Base-by-base conservation (phyloP, 2,888 invertebrate genomes). In the Aelia acuminata region DNA sequence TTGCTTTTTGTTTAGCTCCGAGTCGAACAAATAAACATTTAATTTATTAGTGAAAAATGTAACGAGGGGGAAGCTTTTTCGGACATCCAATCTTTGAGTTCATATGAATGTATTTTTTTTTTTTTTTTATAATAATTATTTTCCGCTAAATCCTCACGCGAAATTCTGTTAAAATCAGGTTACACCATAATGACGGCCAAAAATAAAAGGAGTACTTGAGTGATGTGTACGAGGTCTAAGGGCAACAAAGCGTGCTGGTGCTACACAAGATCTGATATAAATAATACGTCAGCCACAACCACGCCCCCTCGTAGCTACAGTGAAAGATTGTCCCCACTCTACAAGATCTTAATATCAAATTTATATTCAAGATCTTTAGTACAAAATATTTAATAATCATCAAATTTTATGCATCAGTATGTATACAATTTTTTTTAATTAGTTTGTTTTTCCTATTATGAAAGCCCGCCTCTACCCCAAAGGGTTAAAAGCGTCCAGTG, bases 131-230 rank as follows among this genome's bases (percentile, higher is more conserved):
- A 70, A 70, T 70, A 35, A 70, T 35, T 31, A 35, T 20, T 35
- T 35, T 3, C 18, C 8, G 18, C 18, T 35, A 70, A 35, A 18
- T 18, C 18, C 15, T 70, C 63, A 70, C 31, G 63, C 63, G 63
- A 70, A 70, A 35, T 70, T 1, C 63, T 35, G 31, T 70, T 18
- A 35, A 15, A 63, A 31, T 63, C 63, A 18, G 63, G 7, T 35
- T 35, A 5, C 13, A 22, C 5, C 35, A 70, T 70, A 70, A 70
- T 70, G 18, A 70, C 31, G 35, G 15, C 35, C 18, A 35, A 70
- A 70, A 70, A 70, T 70, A 70, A 70, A 70, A 70, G 18, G 31
- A 31, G 63, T 31, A 70, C 63, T 70, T 70, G 63, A 70, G 31
- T 70, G 63, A 70, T 70, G 31, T 70, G 63, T 70, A 70, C 8